Base-by-base conservation (phyloP, 64 coral and sea anemone genomes). In the Pocillopora damicornis region DNA sequence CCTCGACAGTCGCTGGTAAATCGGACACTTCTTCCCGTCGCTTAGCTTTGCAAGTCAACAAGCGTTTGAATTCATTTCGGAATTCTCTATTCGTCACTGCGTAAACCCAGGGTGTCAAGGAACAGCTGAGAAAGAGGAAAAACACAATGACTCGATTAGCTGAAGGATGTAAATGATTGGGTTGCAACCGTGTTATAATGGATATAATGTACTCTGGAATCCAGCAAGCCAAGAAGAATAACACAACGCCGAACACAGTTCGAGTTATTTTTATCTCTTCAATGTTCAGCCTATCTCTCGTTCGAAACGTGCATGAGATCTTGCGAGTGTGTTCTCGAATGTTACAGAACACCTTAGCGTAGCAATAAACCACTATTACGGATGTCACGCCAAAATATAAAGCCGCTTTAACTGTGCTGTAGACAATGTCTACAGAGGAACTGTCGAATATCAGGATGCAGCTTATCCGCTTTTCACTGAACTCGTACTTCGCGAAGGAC, bases 191-290 rank as follows among this genome's bases (percentile, higher is more conserved):
- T 51, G 73, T 79, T 73, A 89, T 63, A 30, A 89, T 74, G 34
- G 79, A 78, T 22, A 89, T 82, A 0, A 82, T 89, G 20, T 81
- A 62, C 2, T 77, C 64, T 4, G 88, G 88, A 17, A 79, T 82
- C 88, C 88, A 89, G 30, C 88, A 89, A 11, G 26, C 35, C 78
- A 89, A 9, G 58, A 89, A 89, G 22, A 89, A 75, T 26, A 89
- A 25, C 5, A 89, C 88, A 1, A 82, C 75, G 1, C 37, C 59
- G 22, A 89, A 73, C 42, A 89, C 37, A 38, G 88, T 81, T 26
- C 88, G 64, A 26, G 88, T 89, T 59, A 89, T 59, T 89, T 60
- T 89, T 36, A 89, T 58, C 13, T 89, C 88, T 80, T 89, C 88
- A 0, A 89, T 26, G 63, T 61, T 89, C 12, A 81, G 37, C 0